Evolutionary conservation across 2,797 vertebrate genomes (phyloP).

Genomic region (Rhinatrema bivittatum): DNA sequence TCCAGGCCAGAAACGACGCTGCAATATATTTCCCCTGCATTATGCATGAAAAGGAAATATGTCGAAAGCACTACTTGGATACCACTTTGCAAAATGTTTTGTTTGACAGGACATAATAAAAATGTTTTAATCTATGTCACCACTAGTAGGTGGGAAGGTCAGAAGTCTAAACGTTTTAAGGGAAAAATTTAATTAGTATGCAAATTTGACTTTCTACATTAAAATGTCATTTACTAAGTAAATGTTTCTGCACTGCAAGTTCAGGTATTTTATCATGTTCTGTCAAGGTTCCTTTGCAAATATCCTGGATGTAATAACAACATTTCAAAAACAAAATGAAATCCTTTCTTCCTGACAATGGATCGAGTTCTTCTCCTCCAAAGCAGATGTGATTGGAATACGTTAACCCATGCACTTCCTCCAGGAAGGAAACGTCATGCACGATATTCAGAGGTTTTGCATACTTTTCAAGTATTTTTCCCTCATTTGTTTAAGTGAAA

Average conservation of each 20-base stretch:
- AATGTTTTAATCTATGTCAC: constrained; percentile 53
- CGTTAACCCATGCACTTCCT: constrained; percentile 2
- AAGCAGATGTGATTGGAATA: constrained; percentile 36
- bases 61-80: constrained; percentile 7
- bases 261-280: constrained; percentile 57
- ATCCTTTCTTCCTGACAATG: constrained; percentile 28
- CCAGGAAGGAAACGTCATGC: no score
- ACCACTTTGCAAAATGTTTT: constrained; percentile 21
- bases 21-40: constrained; percentile 1
- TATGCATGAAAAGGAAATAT: constrained; percentile 1
- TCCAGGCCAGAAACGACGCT: neutral
- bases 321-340: constrained; percentile 51
- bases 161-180: constrained; percentile 58
- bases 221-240: constrained; percentile 67
- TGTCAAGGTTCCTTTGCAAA: constrained; percentile 60
- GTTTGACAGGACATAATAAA: constrained; percentile 47
- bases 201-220: constrained; percentile 54
- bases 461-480: no score
- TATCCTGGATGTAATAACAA: constrained; percentile 45
- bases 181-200: constrained; percentile 68
- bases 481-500: no score
- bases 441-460: no score
- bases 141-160: constrained; percentile 46
- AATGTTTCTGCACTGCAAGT: constrained; percentile 49
- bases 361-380: constrained; percentile 16